Conservation (phyloP, 2,797 vertebrate species). For the Enteromius anoplus region DNA sequence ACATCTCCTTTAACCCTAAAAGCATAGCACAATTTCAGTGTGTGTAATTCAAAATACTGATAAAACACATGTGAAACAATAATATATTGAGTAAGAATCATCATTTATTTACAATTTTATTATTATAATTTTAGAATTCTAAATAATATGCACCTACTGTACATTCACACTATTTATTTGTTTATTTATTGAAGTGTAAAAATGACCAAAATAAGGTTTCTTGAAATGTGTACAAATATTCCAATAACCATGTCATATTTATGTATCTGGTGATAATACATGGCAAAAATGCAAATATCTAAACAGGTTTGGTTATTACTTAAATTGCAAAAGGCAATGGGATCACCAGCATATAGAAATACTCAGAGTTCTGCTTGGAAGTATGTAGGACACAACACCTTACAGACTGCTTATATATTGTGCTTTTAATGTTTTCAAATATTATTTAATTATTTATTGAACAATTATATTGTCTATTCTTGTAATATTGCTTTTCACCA, state of each 20-base stretch:
- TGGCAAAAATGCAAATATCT: neutral
- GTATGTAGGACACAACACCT: neutral
- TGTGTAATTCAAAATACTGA: neutral
- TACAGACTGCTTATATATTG: neutral
- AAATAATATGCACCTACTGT: no score
- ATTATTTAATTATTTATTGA: neutral
- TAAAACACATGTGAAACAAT: neutral
- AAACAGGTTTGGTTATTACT: neutral
- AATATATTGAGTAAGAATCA: no score
- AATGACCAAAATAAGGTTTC: no score
- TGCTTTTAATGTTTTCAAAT: neutral
- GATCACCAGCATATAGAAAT: neutral
- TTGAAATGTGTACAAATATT: no score
- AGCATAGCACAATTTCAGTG: neutral
- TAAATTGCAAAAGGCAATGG: neutral
- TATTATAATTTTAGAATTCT: no score
- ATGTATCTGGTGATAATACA: neutral
- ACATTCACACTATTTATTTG: no score
- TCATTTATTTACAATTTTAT: no score
- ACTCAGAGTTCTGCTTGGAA: neutral
- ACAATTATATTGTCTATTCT: neutral
- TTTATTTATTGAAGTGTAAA: no score
- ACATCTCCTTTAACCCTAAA: neutral
- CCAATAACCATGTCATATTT: neutral
- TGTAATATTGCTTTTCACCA: neutral